Evolutionary conservation across 2,113 vertebrate genomes (phyloP), one percentile per base, ranked within the genome.

Genomic region (Eonycteris spelaea): DNA sequence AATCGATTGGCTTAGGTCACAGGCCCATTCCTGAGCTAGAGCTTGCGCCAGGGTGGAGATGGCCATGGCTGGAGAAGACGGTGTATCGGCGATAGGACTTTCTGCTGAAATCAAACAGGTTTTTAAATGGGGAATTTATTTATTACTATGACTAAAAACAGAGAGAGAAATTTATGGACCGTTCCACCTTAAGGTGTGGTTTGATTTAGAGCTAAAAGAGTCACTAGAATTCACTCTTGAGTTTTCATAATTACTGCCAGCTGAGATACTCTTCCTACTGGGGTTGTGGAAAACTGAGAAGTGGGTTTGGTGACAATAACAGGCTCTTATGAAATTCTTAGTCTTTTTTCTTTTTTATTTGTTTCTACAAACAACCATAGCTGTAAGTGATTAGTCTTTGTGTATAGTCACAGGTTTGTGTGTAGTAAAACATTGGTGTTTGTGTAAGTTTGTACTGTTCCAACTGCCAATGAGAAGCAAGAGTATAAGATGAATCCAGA

Each of bases 281-380:
- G 33, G 35, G 77, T 57, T 77, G 92, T 82, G 63, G 61, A 90
- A 96, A 86, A 65, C 14, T 68, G 83, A 88, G 74, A 94, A 67
- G 5, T 14, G 33, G 4, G 8, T 96, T 82, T 90, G 28, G 59
- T 83, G 38, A 71, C 16, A 35, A 51, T 77, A 70, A 84, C 5
- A 79, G 51, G 28, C 5, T 89, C 55, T 43, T 55, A 19, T 86
- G 3, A 90, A 38, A 57, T 59, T 45, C 70, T 61, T 48, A 35
- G 33, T 13, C 11, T 40, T 90, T 33, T 48, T 89, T 7, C 38
- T 83, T 86, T 90, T 90, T 77, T 63, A 51, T 14, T 86, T 40
- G 21, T 83, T 95, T 96, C 78, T 80, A 55, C 40, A 95, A n/a
- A 82, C 24, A 75, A 70, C 14, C 19, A 7, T 61, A 95, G 40